Conservation (phyloP, 2,888 invertebrate species). For the Phyllotreta cruciferae region DNA sequence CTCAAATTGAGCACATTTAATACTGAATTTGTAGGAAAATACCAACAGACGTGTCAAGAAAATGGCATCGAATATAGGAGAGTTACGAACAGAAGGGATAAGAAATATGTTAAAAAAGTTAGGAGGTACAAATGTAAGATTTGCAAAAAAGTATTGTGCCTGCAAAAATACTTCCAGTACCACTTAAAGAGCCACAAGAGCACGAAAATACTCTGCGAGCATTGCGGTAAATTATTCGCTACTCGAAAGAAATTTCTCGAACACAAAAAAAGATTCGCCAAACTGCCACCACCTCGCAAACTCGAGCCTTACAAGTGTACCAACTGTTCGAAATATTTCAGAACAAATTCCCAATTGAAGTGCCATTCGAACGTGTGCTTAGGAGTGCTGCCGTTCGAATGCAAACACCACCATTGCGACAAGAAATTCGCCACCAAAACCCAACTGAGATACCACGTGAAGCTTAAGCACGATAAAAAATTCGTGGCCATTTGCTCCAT, state of each 20-base stretch:
- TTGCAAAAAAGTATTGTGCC: slow-evolving; percentile 52
- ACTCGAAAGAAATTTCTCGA: slow-evolving; percentile 44
- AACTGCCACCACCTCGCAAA: slow-evolving; percentile 32
- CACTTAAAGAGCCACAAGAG: slow-evolving; percentile 53
- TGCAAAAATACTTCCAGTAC: slow-evolving; percentile 47
- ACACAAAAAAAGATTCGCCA: slow-evolving; percentile 42
- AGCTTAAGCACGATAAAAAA: slow-evolving; percentile 58
- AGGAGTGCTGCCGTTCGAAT: slow-evolving; percentile 52
- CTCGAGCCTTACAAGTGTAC: slow-evolving; percentile 50
- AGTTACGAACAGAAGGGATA: slow-evolving; percentile 22
- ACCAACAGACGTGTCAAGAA: slow-evolving; percentile 47
- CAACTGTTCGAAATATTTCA: slow-evolving; percentile 53
- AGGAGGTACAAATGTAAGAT: slow-evolving; percentile 50
- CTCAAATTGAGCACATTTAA: slow-evolving; percentile 53
- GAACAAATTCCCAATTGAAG: slow-evolving; percentile 53
- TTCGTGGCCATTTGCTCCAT: slow-evolving; percentile 57
- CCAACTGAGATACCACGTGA: slow-evolving; percentile 56
- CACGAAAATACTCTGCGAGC: slow-evolving; percentile 53
- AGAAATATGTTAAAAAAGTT: slow-evolving; percentile 27
- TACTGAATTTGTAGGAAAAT: slow-evolving; percentile 52
- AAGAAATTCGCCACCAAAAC: slow-evolving; percentile 56
- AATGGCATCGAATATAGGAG: slow-evolving; percentile 37
- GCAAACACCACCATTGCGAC: slow-evolving; percentile 51
- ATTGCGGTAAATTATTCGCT: slow-evolving; percentile 52
- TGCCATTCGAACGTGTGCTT: slow-evolving; percentile 57